Evolutionary conservation across 2,797 vertebrate genomes (phyloP), one percentile per base, ranked within the genome.

Genomic region (Danionella dracula): DNA sequence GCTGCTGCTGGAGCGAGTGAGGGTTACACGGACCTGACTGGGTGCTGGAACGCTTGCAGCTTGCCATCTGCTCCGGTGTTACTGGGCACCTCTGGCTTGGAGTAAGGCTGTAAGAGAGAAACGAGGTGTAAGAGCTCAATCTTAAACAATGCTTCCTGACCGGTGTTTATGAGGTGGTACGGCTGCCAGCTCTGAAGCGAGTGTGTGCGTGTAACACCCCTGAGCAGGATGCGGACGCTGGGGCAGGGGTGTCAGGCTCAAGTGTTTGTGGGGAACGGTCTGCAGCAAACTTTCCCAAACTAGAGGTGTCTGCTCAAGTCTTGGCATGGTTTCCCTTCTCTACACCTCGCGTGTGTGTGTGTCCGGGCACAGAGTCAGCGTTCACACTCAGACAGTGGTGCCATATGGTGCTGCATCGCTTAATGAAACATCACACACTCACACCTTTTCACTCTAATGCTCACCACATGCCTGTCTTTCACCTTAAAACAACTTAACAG

Each of bases 21-120:
- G n/a, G 15, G 45, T 17, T 65, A 64, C n/a, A 74, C 84, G 7
- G 82, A 94, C 91, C 89, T 93, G 83, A 94, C 89, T 0, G 92
- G 93, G 73, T 93, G 92, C 68, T 83, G 86, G 81, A 92, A 91
- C 1, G 66, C 34, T 66, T 82, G 81, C 1, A 76, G 48, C 70
- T 92, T 93, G 70, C 82, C 66, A 16, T 75, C 68, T 8, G 82
- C 68, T 6, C 46, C 71, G 0, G 34, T 67, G 75, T 72, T 73
- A 46, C 70, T 63, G 13, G 78, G 72, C 10, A 53, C 58, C 9
- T 62, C 17, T 16, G 79, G 44, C 74, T 27, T 79, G 77, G 77
- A 49, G 55, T 78, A 45, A 23, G 78, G 87, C 92, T 93, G 85
- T 35, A 67, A 77, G 81, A 78, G 74, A 79, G 63, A 79, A 61